Evolutionary conservation across 2,888 invertebrate species (phyloP).

Genomic region (Drosophila hamatofila): DNA sequence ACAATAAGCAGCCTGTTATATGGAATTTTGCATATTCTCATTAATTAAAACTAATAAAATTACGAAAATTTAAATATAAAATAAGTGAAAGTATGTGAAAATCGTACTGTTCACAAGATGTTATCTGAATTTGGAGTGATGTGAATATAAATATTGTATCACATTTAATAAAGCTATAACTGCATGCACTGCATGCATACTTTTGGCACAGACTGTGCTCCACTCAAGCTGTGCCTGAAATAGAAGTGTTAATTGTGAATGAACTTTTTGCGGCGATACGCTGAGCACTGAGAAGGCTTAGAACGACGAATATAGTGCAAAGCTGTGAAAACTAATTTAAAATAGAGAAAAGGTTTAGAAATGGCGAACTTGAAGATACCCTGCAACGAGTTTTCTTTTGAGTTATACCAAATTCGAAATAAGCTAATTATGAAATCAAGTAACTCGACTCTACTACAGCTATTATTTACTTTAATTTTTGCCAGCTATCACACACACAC

Average conservation of each 20-base stretch:
- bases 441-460: too few relatives aligned
- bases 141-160: background rate
- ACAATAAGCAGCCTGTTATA: background rate
- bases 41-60: too few relatives aligned
- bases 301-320: background rate
- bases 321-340: constrained; percentile 5
- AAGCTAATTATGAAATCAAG: too few relatives aligned
- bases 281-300: constrained; percentile 1
- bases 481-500: background rate
- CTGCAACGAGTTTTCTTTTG: background rate
- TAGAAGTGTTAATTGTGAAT: constrained; percentile 27
- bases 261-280: constrained; percentile 7
- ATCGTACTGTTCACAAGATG: too few relatives aligned
- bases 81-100: background rate
- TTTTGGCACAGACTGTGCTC: constrained; percentile 5
- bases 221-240: constrained; percentile 12
- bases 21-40: background rate
- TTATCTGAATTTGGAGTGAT: background rate
- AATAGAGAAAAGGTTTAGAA: background rate
- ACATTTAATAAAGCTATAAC: background rate
- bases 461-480: background rate
- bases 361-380: background rate
- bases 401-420: too few relatives aligned
- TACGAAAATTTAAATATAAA: background rate
- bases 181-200: background rate